Conservation (phyloP, 2,888 invertebrate species). For the Catocala nupta region DNA sequence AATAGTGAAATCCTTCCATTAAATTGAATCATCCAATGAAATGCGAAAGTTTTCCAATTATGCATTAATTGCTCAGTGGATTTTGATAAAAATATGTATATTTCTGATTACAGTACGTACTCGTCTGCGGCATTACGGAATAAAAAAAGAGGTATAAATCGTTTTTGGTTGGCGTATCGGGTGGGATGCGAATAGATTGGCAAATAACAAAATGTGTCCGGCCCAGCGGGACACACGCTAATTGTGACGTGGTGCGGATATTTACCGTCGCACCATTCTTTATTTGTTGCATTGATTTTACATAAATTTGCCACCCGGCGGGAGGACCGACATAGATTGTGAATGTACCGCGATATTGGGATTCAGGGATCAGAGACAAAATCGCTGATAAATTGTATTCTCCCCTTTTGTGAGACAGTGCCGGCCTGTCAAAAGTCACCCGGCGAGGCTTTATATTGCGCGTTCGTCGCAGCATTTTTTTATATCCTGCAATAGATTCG, state of each 20-base stretch:
- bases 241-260: constrained; percentile 66
- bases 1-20: constrained; percentile 33
- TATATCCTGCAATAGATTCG: background rate
- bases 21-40: constrained; percentile 34
- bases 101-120: background rate
- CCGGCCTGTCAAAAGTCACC: constrained; percentile 24
- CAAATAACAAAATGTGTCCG: constrained; percentile 56
- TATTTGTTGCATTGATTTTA: constrained; percentile 61
- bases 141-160: constrained; percentile 26
- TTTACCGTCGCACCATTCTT: constrained; percentile 62
- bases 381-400: constrained; percentile 55
- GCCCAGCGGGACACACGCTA: constrained; percentile 60
- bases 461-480: background rate
- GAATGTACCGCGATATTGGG: constrained; percentile 50
- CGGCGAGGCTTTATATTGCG: constrained; percentile 1
- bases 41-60: constrained; percentile 45
- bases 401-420: constrained; percentile 42
- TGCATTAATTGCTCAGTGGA: constrained; percentile 32
- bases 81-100: constrained; percentile 11
- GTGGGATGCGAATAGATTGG: constrained; percentile 46
- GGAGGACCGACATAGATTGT: constrained; percentile 47
- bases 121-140: constrained; percentile 2
- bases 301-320: constrained; percentile 55
- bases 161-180: constrained; percentile 37
- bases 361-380: constrained; percentile 55